These are phyloP conservation scores for Tetraodon nigroviridis DNA, from an alignment of 2,113 vertebrate genomes.

Conservation along the genomic window DNA sequence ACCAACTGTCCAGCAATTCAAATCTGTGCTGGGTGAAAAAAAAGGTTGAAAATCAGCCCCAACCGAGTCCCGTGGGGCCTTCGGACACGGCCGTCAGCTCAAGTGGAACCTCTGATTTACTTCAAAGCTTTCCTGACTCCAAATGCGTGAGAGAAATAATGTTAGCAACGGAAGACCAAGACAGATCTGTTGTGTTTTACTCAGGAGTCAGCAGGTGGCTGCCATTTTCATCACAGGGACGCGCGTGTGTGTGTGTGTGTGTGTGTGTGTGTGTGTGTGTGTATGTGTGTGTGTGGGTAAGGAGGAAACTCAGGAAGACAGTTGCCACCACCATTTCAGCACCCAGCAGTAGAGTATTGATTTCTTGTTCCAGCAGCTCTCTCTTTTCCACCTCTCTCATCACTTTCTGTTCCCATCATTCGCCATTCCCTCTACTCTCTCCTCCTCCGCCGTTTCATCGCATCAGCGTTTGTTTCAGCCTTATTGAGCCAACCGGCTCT, in stretches of 20 bases:
- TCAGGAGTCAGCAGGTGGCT: conserved; percentile 20
- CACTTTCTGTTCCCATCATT: conserved; percentile 21
- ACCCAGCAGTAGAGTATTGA: conserved; percentile 63
- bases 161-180: conserved; percentile 1
- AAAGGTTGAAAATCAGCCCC: no score
- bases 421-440: neutral
- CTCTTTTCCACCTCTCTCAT: conserved; percentile 27
- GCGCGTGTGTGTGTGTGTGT: conserved; percentile 13
- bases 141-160: neutral
- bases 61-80: no score
- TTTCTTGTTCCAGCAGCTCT: conserved; percentile 49
- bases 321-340: conserved; percentile 62
- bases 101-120: neutral
- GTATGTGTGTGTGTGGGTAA: conserved; percentile 23
- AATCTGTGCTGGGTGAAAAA: neutral
- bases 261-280: conserved; percentile 20
- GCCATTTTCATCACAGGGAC: conserved; percentile 19
- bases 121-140: neutral
- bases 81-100: no score
- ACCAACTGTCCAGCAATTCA: no score
- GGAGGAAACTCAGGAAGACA: conserved; percentile 58
- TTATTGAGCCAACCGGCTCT: neutral
- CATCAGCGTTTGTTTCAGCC: conserved; percentile 1
- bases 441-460: neutral
- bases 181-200: conserved; percentile 19